Evolutionary conservation across 1,140 invertebrate genomes (phyloP).

Genomic region (Drosophila athabasca): DNA sequence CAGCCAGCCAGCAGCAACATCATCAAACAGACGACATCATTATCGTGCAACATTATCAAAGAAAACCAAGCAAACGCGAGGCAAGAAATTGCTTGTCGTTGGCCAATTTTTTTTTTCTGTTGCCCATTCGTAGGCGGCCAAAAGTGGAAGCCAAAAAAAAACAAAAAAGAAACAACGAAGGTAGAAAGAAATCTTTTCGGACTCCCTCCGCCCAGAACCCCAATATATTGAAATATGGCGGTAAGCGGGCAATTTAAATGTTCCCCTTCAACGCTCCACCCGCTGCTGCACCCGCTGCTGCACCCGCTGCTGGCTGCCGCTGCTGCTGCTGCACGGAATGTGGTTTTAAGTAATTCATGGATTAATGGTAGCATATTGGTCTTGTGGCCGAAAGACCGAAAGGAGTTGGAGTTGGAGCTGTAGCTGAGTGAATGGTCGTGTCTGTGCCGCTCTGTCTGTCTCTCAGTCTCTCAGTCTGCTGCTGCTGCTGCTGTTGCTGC

Average conservation of each 20-base stretch:
- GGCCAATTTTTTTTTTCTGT: slow-evolving; percentile 18
- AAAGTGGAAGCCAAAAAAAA: slow-evolving; percentile 40
- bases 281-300: not conserved
- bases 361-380: slow-evolving; percentile 81
- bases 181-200: not conserved
- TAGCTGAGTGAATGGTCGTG: slow-evolving; percentile 70
- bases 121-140: slow-evolving; percentile 64
- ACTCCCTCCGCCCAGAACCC: slow-evolving; percentile 9
- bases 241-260: slow-evolving; percentile 81
- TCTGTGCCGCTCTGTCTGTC: slow-evolving; percentile 47
- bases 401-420: not conserved
- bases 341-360: slow-evolving; percentile 82
- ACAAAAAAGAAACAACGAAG: not conserved
- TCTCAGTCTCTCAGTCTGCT: slow-evolving; percentile 3
- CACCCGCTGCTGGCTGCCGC: not conserved
- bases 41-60: slow-evolving; percentile 79
- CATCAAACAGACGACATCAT: slow-evolving; percentile 81
- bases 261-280: slow-evolving; percentile 25
- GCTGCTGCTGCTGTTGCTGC: slow-evolving; percentile 1
- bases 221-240: slow-evolving; percentile 82
- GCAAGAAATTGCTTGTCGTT: slow-evolving; percentile 70
- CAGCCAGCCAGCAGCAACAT: slow-evolving; percentile 51
- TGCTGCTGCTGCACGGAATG: slow-evolving; percentile 63
- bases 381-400: slow-evolving; percentile 29
- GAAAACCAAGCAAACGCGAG: slow-evolving; percentile 32